Conservation (phyloP, 2,113 vertebrate species). For the Alethe castanea region DNA sequence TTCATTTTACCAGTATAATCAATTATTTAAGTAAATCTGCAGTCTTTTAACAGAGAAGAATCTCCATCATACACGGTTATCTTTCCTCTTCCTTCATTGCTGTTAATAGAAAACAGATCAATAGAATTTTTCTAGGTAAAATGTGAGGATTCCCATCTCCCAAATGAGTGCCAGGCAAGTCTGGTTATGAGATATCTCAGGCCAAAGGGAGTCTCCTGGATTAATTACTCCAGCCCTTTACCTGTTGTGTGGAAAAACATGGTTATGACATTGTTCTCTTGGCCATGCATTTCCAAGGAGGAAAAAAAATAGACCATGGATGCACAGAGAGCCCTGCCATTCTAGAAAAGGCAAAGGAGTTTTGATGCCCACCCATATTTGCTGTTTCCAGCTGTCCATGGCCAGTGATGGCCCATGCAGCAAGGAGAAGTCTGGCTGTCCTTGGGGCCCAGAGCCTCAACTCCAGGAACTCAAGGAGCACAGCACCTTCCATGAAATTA, state of each 20-base stretch:
- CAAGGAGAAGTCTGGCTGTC: not conserved
- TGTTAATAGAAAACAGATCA: not conserved
- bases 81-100: not conserved
- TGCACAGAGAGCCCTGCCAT: not conserved
- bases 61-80: not conserved
- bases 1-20: not conserved
- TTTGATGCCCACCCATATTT: not conserved
- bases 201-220: not conserved
- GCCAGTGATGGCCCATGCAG: accelerated
- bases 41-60: not conserved
- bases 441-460: not conserved
- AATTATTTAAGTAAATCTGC: not conserved
- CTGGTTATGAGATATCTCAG: not conserved
- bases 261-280: accelerated
- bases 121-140: not conserved
- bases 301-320: not conserved
- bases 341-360: not conserved
- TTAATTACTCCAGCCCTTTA: not conserved
- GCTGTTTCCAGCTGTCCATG: not conserved
- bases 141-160: not conserved
- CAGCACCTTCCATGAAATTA: not conserved
- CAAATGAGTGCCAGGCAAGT: not conserved
- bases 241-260: not conserved
- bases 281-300: accelerated
- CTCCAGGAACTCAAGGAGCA: not conserved